Evolutionary conservation across 2,113 vertebrate genomes (phyloP).

Genomic region (Macquaria ambigua): DNA sequence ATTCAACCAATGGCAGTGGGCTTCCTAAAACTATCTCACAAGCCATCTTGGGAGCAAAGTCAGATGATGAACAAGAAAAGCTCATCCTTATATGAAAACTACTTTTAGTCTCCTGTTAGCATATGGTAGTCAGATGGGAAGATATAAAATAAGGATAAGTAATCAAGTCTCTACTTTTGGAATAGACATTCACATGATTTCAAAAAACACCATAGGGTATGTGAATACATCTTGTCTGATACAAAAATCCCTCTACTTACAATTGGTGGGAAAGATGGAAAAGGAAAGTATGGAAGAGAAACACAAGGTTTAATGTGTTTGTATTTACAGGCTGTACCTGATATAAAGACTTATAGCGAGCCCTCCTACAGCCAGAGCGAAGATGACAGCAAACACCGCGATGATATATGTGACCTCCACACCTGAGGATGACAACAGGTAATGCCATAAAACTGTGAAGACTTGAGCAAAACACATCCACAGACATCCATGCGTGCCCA

Average conservation of each 20-base stretch:
- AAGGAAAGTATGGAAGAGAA: neutral
- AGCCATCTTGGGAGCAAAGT: neutral
- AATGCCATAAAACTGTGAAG: neutral
- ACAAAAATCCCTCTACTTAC: neutral
- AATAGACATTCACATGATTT: neutral
- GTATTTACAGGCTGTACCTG: conserved; percentile 83
- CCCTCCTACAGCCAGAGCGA: conserved; percentile 81
- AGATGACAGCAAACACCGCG: conserved; percentile 78
- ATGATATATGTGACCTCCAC: conserved; percentile 85
- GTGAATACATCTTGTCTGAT: neutral
- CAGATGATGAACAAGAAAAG: neutral
- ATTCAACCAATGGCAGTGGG: neutral
- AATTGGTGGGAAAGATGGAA: neutral
- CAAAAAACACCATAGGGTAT: neutral
- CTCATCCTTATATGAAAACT: neutral
- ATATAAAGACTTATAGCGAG: conserved; percentile 83
- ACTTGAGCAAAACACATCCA: neutral
- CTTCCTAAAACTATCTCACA: neutral
- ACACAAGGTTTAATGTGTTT: neutral
- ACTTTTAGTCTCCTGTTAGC: neutral
- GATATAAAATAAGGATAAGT: neutral
- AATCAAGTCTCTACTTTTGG: neutral
- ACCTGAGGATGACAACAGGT: conserved; percentile 78
- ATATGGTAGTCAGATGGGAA: neutral
- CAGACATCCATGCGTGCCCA: neutral